phyloP scores from a whole-genome alignment of 2,888 invertebrate genomes.

The Pandemis corylana region DNA sequence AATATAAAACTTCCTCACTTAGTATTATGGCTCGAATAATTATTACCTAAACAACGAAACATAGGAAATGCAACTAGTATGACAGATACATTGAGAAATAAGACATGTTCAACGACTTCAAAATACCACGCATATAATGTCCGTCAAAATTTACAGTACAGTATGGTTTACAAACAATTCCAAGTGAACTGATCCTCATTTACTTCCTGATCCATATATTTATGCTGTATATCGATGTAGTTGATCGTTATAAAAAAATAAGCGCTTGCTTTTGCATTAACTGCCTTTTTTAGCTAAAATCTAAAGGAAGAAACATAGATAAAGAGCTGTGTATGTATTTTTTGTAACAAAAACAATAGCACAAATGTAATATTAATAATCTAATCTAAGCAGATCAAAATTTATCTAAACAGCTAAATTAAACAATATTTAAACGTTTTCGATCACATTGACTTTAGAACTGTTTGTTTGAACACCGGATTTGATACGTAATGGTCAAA shows the following conservation, averaged over 20 bases:
- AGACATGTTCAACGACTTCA: not conserved
- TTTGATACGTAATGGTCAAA: not conserved
- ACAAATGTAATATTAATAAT: not conserved
- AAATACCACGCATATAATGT: not conserved
- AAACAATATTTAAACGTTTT: not conserved
- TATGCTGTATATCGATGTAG: too few relatives aligned
- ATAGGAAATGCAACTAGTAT: not conserved
- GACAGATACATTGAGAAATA: not conserved
- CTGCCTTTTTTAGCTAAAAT: not conserved
- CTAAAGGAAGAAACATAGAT: not conserved
- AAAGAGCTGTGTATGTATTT: not conserved
- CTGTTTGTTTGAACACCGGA: not conserved
- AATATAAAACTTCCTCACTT: not conserved
- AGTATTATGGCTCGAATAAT: not conserved
- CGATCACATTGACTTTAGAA: not conserved
- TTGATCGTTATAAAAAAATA: not conserved
- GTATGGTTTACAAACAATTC: too few relatives aligned
- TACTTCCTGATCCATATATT: too few relatives aligned
- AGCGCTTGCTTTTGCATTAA: not conserved
- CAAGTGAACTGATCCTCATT: too few relatives aligned
- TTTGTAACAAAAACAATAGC: not conserved
- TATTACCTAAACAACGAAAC: not conserved
- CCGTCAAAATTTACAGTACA: too few relatives aligned
- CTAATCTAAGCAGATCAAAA: conserved; percentile 2
- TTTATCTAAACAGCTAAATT: conserved; percentile 1